These are phyloP conservation scores for Numenius arquata DNA, from an alignment of 2,113 vertebrate species.

Conservation along the genomic window DNA sequence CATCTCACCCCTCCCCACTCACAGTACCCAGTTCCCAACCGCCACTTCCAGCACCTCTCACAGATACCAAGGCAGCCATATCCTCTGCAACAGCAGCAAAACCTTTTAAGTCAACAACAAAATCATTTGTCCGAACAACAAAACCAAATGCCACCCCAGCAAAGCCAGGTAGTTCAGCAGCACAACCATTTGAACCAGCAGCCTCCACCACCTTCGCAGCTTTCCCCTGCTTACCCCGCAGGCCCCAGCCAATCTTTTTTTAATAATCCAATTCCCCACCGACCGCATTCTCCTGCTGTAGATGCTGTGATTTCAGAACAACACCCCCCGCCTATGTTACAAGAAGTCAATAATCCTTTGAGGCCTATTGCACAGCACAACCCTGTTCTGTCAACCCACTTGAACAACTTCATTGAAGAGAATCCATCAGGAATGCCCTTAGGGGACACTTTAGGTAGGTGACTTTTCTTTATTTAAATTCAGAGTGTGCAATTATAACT, in stretches of 20 bases:
- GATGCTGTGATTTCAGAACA: conserved; percentile 83
- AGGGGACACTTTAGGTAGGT: conserved; percentile 89
- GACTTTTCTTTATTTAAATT: conserved; percentile 43
- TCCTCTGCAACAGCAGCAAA: conserved; percentile 80
- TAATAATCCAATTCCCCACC: conserved; percentile 81
- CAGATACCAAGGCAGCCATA: conserved; percentile 86
- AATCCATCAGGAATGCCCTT: conserved; percentile 80
- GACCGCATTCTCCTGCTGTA: conserved; percentile 86
- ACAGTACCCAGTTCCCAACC: conserved; percentile 79
- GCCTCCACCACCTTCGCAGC: conserved; percentile 75
- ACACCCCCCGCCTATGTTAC: conserved; percentile 72
- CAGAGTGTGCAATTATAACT: conserved; percentile 14
- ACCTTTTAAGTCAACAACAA: conserved; percentile 74
- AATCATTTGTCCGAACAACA: conserved; percentile 74
- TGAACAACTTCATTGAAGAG: conserved; percentile 92
- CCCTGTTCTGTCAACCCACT: conserved; percentile 81
- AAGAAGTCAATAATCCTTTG: conserved; percentile 84
- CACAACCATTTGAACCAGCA: conserved; percentile 75
- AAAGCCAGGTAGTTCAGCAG: conserved; percentile 79
- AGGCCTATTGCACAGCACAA: conserved; percentile 85
- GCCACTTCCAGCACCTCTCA: conserved; percentile 83
- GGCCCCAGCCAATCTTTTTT: conserved; percentile 85
- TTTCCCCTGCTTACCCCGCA: conserved; percentile 84
- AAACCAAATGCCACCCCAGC: conserved; percentile 77
- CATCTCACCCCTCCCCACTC: conserved; percentile 87